Evolutionary conservation across 2,888 invertebrate species (phyloP), one percentile per base, ranked within the genome.

Genomic region (Empis livida): DNA sequence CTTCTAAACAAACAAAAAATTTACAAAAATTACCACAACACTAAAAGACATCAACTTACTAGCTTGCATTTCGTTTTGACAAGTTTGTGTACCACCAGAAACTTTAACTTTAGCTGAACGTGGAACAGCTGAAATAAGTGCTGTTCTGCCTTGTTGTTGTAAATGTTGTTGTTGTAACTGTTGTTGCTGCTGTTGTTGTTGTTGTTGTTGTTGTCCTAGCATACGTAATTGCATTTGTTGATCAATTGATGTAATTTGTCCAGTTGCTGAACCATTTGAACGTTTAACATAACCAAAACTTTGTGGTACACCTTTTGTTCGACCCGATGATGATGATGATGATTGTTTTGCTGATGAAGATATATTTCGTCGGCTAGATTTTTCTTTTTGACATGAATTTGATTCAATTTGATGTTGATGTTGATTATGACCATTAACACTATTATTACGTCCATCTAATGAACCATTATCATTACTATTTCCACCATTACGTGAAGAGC

Each of bases 71-170:
- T 86, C 86, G 57, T 82, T 82, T 32, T 82, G 84, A 59, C 87
- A 83, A 8, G 91, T 91, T 67, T 92, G 91, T 0, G 91, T 90
- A 27, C 91, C 91, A 13, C 90, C 90, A 8, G 90, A 88, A 23
- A 90, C 86, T 72, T 91, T 91, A 31, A 90, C 84, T 71, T 89
- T 88, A 31, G 60, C 58, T 1, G 87, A 85, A 58, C 88, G 75
- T 10, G 88, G 88, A 39, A 89, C 88, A 4, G 87, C 87, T 45
- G 88, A 85, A 31, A 88, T 87, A 71, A 88, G 85, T 40, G 87
- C 87, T 10, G 88, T 87, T 61, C 78, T 70, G 17, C 78, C 78
- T 54, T 53, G 14, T 31, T 53, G 51, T 39, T 54, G 54, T 31
- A 53, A 53, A 27, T 52, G 53, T 35, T 42, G 42, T n/a, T 35